Base-by-base conservation (phyloP, 2,797 vertebrate genomes). In the Pangasius macronema region DNA sequence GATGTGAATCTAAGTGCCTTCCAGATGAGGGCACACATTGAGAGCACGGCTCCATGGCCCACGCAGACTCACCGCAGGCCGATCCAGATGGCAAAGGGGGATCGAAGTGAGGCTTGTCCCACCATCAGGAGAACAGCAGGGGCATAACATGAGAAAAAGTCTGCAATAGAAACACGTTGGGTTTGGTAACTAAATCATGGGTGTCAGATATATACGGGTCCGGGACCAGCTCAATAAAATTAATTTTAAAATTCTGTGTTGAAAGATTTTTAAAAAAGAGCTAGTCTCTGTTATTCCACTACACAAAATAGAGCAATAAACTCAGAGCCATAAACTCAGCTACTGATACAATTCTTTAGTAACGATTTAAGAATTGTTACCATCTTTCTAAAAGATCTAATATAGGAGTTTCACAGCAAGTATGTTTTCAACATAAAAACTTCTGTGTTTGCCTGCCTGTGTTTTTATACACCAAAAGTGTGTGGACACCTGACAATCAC, bases 71-170 rank as follows among this genome's bases (percentile, higher is more conserved):
- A n/a, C 67, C 59, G 42, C 30, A 59, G 83, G 79, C 61, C 73
- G 81, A 80, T 81, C 82, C 87, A 51, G 82, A 57, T 82, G 67
- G 75, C 39, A 80, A 77, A 55, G 85, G n/a, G 82, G 84, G 63
- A 57, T 36, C 51, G 59, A 79, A 53, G 36, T 39, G 68, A 80
- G 51, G 68, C 42, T 84, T 63, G 42, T 88, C 87, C 84, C 80
- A 84, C 76, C 81, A 65, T 84, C 65, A 59, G 75, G 84, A 84
- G 61, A 81, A 86, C 42, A 88, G 84, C 72, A 79, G 30, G 81
- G 75, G 86, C 22, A 10, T 63, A 67, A 61, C 42, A 59, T 6
- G 5, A 42, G 57, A 24, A 13, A 82, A 76, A 76, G 46, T 85
- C 87, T 88, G 82, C 51, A 85, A 68, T 11, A 9, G 8, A 59